Conservation (phyloP, 2,113 vertebrate genomes). For the Nematolebias whitei region DNA sequence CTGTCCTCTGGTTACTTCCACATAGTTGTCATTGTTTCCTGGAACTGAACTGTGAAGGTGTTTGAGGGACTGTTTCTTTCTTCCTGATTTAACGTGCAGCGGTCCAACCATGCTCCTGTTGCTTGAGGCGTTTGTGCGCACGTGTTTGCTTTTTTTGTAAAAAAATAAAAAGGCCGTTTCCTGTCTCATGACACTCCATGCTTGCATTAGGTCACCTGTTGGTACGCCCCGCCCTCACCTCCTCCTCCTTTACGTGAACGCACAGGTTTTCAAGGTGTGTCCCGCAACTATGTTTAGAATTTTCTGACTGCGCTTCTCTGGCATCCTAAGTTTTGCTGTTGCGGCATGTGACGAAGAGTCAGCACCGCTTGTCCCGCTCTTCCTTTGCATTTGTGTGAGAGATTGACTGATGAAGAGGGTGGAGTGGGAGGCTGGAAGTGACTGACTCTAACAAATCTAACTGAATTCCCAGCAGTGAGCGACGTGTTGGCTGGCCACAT, state of each 20-base stretch:
- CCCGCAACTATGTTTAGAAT: constrained; percentile 27
- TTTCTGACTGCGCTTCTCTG: constrained; percentile 32
- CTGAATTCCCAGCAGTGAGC: constrained; percentile 42
- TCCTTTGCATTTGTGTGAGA: not conserved
- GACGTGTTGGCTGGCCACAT: constrained; percentile 31
- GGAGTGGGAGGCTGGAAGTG: constrained; percentile 10
- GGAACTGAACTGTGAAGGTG: constrained; percentile 16
- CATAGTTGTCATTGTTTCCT: constrained; percentile 26
- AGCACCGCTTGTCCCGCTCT: constrained; percentile 50
- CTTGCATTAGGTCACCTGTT: constrained; percentile 13
- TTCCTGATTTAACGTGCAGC: constrained; percentile 17
- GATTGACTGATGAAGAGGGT: not conserved
- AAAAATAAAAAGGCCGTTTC: constrained; percentile 25
- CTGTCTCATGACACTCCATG: constrained; percentile 41
- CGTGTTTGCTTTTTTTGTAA: constrained; percentile 32
- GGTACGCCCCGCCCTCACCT: not conserved
- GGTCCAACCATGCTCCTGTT: not conserved
- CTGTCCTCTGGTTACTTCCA: constrained; percentile 44
- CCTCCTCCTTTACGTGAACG: not conserved
- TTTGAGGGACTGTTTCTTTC: constrained; percentile 25
- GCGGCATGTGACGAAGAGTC: constrained; percentile 52
- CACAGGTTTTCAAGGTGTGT: constrained; percentile 45
- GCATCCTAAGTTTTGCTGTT: constrained; percentile 36
- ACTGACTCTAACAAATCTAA: constrained; percentile 42
- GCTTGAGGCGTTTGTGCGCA: not conserved